phyloP scores from a whole-genome alignment of 2,797 vertebrate genomes.

The Hapalemur alaotrensis region DNA sequence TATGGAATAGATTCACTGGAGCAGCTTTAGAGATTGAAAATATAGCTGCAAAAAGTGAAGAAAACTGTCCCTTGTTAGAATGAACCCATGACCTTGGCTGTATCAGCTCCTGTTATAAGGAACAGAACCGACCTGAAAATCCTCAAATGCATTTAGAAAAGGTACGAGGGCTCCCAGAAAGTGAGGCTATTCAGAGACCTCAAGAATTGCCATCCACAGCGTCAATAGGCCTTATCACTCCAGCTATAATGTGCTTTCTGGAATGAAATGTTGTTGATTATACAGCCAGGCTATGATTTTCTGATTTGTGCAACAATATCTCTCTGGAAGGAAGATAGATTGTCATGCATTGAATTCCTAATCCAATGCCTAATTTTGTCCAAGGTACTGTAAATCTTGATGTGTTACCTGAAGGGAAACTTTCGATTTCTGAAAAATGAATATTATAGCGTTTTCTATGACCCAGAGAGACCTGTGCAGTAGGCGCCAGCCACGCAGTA shows the following conservation, averaged over 20 bases:
- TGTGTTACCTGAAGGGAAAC: constrained; percentile 69
- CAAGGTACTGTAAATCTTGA: constrained; percentile 62
- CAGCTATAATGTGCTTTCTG: constrained; percentile 45
- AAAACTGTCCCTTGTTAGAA: constrained; percentile 24
- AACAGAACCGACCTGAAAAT: constrained; percentile 20
- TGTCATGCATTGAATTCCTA: constrained; percentile 57
- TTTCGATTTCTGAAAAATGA: constrained; percentile 68
- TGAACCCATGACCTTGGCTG: constrained; percentile 37
- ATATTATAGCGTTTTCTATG: constrained; percentile 62
- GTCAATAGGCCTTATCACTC: constrained; percentile 57
- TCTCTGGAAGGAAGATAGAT: constrained; percentile 64
- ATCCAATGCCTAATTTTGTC: constrained; percentile 62
- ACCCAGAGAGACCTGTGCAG: constrained; percentile 48
- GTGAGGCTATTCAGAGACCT: constrained; percentile 37
- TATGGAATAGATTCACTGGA: not conserved
- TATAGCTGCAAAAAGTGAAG: constrained; percentile 12
- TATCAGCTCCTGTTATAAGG: not conserved
- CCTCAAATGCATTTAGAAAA: constrained; percentile 41
- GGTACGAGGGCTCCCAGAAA: constrained; percentile 27
- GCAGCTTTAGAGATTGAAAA: constrained; percentile 40
- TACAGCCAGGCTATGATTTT: constrained; percentile 67
- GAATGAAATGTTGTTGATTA: constrained; percentile 74
- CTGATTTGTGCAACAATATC: constrained; percentile 72
- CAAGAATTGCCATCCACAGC: constrained; percentile 6
- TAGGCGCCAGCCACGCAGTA: rapidly evolving